Conservation (phyloP, 1,140 invertebrate species). For the Drosophila nasuta region DNA sequence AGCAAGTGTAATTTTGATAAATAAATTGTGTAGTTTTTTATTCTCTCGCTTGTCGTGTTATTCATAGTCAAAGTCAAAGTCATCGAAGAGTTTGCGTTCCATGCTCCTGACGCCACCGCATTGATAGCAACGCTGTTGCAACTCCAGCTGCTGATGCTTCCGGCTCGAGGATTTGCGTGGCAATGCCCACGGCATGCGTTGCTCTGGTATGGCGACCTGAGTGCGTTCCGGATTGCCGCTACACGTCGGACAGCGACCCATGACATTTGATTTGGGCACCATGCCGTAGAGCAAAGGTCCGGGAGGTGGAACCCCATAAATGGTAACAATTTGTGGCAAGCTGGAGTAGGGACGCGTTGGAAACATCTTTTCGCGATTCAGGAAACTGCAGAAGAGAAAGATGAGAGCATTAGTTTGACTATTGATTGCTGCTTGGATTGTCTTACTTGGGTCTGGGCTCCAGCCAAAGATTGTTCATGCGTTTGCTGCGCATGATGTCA, state of each 20-base stretch:
- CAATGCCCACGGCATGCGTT: constrained; percentile 85
- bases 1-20: constrained; percentile 38
- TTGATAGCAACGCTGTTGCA: constrained; percentile 65
- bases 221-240: constrained; percentile 78
- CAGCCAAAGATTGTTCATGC: constrained; percentile 86
- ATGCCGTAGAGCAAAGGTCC: constrained; percentile 61
- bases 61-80: constrained; percentile 55
- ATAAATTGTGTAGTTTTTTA: constrained; percentile 51
- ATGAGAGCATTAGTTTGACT: neutral
- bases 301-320: constrained; percentile 64
- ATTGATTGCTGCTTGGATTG: neutral
- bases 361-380: constrained; percentile 84
- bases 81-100: constrained; percentile 61
- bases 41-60: constrained; percentile 46
- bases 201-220: constrained; percentile 81
- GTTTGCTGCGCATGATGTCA: constrained; percentile 86
- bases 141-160: constrained; percentile 42
- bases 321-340: constrained; percentile 68
- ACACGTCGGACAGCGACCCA: constrained; percentile 74
- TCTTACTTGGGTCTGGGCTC: constrained; percentile 86
- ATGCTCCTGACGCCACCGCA: constrained; percentile 57
- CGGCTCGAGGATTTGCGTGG: constrained; percentile 72
- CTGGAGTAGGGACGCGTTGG: constrained; percentile 71
- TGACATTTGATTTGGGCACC: constrained; percentile 56
- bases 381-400: constrained; percentile 66